These are phyloP conservation scores for Nomada fucata DNA, from an alignment of 2,888 invertebrate genomes.

Conservation along the genomic window DNA sequence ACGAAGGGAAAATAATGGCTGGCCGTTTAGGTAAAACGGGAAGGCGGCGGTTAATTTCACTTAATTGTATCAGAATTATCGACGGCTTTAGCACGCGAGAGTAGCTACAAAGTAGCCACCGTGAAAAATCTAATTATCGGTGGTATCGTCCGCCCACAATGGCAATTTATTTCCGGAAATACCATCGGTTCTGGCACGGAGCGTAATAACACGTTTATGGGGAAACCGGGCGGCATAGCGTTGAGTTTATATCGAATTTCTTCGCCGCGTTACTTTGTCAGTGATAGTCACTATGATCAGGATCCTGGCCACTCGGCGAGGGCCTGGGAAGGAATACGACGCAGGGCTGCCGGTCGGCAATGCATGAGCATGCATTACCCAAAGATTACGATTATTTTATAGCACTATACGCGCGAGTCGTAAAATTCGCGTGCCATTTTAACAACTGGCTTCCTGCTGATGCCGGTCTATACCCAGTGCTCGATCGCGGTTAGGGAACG, in stretches of 20 bases:
- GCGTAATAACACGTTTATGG: conserved; percentile 66
- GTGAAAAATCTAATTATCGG: conserved; percentile 33
- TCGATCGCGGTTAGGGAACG: conserved; percentile 43
- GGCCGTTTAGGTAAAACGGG: too few relatives aligned
- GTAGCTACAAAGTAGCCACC: background rate
- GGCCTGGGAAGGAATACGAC: conserved; percentile 35
- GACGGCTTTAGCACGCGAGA: too few relatives aligned
- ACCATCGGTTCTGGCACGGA: conserved; percentile 14
- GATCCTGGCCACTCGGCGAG: conserved; percentile 17
- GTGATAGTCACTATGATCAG: conserved; percentile 52
- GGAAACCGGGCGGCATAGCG: conserved; percentile 41
- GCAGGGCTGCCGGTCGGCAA: conserved; percentile 69
- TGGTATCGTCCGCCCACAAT: conserved; percentile 17
- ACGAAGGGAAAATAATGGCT: too few relatives aligned
- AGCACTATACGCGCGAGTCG: conserved; percentile 71
- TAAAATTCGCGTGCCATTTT: conserved; percentile 74
- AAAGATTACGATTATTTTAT: conserved; percentile 75
- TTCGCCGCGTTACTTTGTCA: conserved; percentile 65
- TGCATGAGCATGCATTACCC: conserved; percentile 69
- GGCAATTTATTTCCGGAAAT: conserved; percentile 61
- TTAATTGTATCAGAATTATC: too few relatives aligned
- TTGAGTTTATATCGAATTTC: conserved; percentile 65
- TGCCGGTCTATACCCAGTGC: conserved; percentile 47
- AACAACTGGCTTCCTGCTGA: conserved; percentile 73
- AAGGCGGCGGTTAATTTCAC: too few relatives aligned